Conservation (phyloP, 2,113 vertebrate genomes). For the Triplophysa dalaica region DNA sequence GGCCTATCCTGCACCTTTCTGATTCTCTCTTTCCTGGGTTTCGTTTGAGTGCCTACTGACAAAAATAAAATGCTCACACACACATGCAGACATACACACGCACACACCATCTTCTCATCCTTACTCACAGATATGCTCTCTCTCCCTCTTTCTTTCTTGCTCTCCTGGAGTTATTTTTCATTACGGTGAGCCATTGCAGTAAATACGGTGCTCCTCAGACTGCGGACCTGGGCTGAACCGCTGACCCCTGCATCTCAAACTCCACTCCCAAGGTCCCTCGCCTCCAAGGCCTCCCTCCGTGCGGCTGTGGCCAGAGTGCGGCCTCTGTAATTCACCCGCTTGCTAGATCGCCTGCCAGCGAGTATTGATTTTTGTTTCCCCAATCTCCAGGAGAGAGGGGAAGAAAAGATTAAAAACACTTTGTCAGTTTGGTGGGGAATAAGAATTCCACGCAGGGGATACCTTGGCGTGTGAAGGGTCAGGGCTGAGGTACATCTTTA, state of each 20-base stretch:
- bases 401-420: conserved; percentile 99
- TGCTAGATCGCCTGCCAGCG: conserved; percentile 99
- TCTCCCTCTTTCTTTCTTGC: conserved; percentile 16
- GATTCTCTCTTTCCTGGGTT: conserved; percentile 38
- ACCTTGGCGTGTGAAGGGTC: conserved; percentile 74
- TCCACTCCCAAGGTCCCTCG: conserved; percentile 73
- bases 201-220: conserved; percentile 76
- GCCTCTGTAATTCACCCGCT: conserved; percentile 83
- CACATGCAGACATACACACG: neutral
- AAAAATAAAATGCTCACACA: conserved; percentile 28
- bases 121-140: neutral
- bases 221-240: conserved; percentile 70
- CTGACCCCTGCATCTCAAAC: conserved; percentile 70
- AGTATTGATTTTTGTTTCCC: conserved; percentile 99
- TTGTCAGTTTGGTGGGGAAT: conserved; percentile 99
- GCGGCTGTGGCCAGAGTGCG: conserved; percentile 63
- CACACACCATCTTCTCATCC: conserved; percentile 17
- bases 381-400: conserved; percentile 98
- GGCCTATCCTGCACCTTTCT: neutral
- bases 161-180: conserved; percentile 73
- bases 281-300: conserved; percentile 74
- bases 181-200: conserved; percentile 69
- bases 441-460: conserved; percentile 93
- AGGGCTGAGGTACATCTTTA: conserved; percentile 78
- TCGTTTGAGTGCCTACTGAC: conserved; percentile 32